These are phyloP conservation scores for Platynereis dumerilii DNA, from an alignment of 2,888 invertebrate genomes.

Conservation along the genomic window DNA sequence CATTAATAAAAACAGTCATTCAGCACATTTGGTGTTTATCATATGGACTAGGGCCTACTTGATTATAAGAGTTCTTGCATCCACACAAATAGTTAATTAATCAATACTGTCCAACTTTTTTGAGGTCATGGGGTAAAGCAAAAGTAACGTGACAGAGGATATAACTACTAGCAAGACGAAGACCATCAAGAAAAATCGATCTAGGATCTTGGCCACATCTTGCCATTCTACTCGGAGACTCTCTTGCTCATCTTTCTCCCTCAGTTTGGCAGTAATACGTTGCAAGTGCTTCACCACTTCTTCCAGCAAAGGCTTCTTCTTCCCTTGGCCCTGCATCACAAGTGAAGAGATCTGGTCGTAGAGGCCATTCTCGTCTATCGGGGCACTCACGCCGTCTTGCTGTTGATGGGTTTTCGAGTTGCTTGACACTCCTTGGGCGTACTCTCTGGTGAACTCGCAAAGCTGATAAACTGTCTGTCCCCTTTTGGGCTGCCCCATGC, in stretches of 20 bases:
- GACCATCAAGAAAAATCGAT: constrained; percentile 37
- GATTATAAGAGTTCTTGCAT: no score
- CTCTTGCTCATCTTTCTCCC: constrained; percentile 33
- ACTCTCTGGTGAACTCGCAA: constrained; percentile 23
- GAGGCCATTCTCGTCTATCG: constrained; percentile 12
- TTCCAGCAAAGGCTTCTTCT: constrained; percentile 24
- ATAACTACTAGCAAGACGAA: constrained; percentile 35
- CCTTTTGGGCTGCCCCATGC: constrained; percentile 24
- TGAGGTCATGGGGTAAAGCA: constrained; percentile 32
- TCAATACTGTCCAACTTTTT: constrained; percentile 10
- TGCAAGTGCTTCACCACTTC: constrained; percentile 35
- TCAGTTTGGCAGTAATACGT: constrained; percentile 33
- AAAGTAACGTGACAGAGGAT: constrained; percentile 31
- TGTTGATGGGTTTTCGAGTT: constrained; percentile 4
- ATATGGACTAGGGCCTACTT: no score
- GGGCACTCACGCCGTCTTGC: neutral
- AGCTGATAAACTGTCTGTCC: constrained; percentile 27
- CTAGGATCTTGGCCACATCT: constrained; percentile 35
- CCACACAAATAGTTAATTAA: no score
- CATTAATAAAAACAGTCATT: no score
- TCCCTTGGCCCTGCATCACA: neutral
- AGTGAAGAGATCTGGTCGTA: constrained; percentile 20
- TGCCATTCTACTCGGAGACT: constrained; percentile 36
- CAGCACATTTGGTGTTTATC: no score
- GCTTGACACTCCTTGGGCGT: neutral